Base-by-base conservation (phyloP, 2,888 invertebrate genomes). In the Philereme vetulata region DNA sequence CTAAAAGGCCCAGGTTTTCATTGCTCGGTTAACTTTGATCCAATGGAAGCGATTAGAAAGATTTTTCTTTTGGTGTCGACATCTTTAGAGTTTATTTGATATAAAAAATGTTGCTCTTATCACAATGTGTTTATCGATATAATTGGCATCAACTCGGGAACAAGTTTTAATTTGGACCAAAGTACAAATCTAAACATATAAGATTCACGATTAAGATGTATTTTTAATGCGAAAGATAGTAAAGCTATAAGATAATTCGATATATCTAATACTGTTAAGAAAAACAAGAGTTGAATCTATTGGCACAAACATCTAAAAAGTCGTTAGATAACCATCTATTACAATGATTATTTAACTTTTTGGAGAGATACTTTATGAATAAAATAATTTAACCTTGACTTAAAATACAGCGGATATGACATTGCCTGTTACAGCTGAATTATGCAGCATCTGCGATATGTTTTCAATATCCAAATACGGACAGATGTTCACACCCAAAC, bases 381-480 rank as follows among this genome's bases (percentile, higher is more conserved):
- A 10, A 11, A 4, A 21, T 21, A 50, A 9, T 44, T n/a, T 42
- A 38, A 49, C 21, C 35, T 43, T 57, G 42, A 50, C 42, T 57
- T 45, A 46, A 50, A 42, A 51, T 53, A 44, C 33, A 60, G 54
- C 53, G 51, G 53, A 32, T 34, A 47, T 40, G 21, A 48, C 54
- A 49, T 51, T 44, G 51, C 50, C 58, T 54, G 10, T 62, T 62
- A 44, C 62, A 62, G 62, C 51, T 48, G 62, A 62, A 11, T 58
- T 62, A 45, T 62, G 62, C 58, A 51, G 58, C 42, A 49, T 62
- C 62, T 59, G 62, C 58, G 51, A 58, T 52, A 55, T 62, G 51
- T 62, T 62, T 59, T 45, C 47, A 51, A 48, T 49, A 44, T 51
- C 44, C 42, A 60, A 52, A 48, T 4, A 43, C 50, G 62, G 50